Conservation (phyloP, 2,113 vertebrate species). For the Helogale parvula region DNA sequence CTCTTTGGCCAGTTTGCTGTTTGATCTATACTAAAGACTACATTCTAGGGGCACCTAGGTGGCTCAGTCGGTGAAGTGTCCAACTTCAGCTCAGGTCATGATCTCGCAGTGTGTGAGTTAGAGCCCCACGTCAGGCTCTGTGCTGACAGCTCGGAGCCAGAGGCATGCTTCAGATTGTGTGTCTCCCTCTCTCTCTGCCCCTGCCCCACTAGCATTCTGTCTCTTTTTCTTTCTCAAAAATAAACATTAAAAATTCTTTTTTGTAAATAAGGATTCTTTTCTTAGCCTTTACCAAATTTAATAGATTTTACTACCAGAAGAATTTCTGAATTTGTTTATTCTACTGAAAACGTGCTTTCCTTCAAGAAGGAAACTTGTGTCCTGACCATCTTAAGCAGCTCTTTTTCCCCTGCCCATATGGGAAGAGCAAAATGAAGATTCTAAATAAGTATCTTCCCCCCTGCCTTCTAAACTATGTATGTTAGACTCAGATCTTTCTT, state of each 20-base stretch:
- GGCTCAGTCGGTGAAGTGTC: too few relatives aligned
- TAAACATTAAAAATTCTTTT: too few relatives aligned
- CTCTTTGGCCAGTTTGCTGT: not conserved
- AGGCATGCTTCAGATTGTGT: too few relatives aligned
- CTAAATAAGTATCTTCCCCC: constrained; percentile 14
- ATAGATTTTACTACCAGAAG: not conserved
- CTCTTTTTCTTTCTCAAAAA: too few relatives aligned
- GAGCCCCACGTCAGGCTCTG: too few relatives aligned
- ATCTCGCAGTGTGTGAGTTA: too few relatives aligned
- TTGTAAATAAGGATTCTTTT: not conserved
- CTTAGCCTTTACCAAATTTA: not conserved
- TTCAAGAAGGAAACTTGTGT: not conserved
- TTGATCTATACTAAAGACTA: not conserved
- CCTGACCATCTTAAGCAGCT: not conserved
- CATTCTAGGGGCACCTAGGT: too few relatives aligned
- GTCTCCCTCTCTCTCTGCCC: too few relatives aligned
- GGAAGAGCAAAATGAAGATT: constrained; percentile 69
- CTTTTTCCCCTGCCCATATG: not conserved
- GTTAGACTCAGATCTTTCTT: not conserved
- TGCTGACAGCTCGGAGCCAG: too few relatives aligned
- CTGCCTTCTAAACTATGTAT: not conserved
- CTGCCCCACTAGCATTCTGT: too few relatives aligned
- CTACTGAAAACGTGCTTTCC: not conserved
- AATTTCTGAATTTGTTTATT: not conserved
- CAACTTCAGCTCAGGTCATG: too few relatives aligned